phyloP scores from a whole-genome alignment of 2,888 invertebrate species.

The Hirudinaria manillensis region DNA sequence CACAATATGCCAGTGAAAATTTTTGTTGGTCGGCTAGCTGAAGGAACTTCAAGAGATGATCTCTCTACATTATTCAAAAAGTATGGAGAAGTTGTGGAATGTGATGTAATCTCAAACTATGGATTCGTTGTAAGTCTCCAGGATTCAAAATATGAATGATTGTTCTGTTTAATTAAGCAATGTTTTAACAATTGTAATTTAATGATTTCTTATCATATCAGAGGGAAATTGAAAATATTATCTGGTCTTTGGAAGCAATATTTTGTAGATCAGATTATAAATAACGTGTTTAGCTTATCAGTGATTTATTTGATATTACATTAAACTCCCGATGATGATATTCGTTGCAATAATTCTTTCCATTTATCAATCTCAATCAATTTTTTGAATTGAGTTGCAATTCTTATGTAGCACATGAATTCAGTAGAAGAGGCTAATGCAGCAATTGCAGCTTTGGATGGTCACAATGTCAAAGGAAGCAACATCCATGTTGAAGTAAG shows the following conservation, averaged over 20 bases:
- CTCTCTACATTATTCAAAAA: conserved; percentile 87
- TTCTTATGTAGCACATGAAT: conserved; percentile 25
- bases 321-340: not conserved
- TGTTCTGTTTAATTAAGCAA: no score
- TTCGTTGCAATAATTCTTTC: no score
- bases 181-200: not conserved
- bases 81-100: conserved; percentile 89
- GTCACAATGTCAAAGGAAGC: conserved; percentile 24
- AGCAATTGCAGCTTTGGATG: conserved; percentile 25
- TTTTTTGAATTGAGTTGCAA: not conserved
- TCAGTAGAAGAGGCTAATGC: conserved; percentile 21
- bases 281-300: not conserved
- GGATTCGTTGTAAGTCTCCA: conserved; percentile 71
- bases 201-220: no score
- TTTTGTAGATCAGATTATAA: no score
- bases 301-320: not conserved
- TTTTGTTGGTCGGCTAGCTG: conserved; percentile 91
- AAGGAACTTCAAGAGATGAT: conserved; percentile 84
- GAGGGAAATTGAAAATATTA: no score
- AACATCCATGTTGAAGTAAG: conserved; percentile 28
- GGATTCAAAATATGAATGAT: no score
- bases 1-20: conserved; percentile 56
- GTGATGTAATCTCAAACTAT: conserved; percentile 94
- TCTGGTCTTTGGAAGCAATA: no score
- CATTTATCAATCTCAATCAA: not conserved